Evolutionary conservation across 2,113 vertebrate species (phyloP).

Genomic region (Gasterosteus aculeatus): DNA sequence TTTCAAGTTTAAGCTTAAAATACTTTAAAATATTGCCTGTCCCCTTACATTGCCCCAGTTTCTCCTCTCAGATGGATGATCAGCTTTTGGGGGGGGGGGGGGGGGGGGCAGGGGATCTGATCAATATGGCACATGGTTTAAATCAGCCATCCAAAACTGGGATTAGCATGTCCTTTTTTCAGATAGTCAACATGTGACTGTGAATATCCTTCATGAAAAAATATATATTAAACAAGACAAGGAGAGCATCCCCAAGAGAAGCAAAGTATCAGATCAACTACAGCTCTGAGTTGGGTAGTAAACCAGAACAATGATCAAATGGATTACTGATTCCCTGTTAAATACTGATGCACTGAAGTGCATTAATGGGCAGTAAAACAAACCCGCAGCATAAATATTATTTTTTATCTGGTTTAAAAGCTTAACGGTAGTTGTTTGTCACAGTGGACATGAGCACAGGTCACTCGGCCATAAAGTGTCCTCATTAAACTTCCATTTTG

Average conservation of each 20-base stretch:
- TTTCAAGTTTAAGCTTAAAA: background rate
- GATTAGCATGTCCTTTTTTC: slow-evolving; percentile 65
- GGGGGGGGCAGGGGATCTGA: slow-evolving; percentile 41
- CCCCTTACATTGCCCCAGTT: slow-evolving; percentile 24
- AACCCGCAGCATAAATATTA: slow-evolving; percentile 29
- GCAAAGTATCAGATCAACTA: background rate
- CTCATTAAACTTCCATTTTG: slow-evolving; percentile 60
- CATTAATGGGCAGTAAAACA: slow-evolving; percentile 24
- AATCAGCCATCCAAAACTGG: slow-evolving; percentile 45
- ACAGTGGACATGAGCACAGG: slow-evolving; percentile 22
- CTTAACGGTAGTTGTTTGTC: slow-evolving; percentile 35
- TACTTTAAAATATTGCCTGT: background rate
- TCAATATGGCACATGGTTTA: slow-evolving; percentile 53
- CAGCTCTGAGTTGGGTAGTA: background rate
- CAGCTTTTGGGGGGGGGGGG: slow-evolving; percentile 5
- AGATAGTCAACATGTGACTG: slow-evolving; percentile 42
- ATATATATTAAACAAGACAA: background rate
- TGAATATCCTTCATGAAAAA: slow-evolving; percentile 15
- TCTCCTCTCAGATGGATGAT: slow-evolving; percentile 28
- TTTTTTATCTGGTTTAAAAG: slow-evolving; percentile 55
- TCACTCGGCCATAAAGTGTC: slow-evolving; percentile 31
- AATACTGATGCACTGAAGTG: slow-evolving; percentile 27
- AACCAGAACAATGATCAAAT: background rate
- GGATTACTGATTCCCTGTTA: slow-evolving; percentile 35
- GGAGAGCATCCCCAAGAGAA: background rate